Base-by-base conservation (phyloP, 2,113 vertebrate species). In the Tyrannus savana region DNA sequence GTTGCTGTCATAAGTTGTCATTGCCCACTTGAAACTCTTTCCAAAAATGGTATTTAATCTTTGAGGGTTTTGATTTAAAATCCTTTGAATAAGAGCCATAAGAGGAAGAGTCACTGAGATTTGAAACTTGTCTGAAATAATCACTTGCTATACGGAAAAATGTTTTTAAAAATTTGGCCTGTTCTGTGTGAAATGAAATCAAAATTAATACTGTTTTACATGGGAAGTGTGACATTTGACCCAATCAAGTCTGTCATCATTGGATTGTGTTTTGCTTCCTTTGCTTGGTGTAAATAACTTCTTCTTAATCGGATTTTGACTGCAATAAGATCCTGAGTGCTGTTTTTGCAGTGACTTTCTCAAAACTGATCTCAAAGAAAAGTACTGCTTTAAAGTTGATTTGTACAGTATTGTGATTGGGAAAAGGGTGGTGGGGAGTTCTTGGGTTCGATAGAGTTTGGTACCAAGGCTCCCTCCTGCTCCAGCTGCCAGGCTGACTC, bases 1-100 rank as follows among this genome's bases (percentile, higher is more conserved):
- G 21, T 71, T 33, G 37, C 0, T 2, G 19, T 28, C 4, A 0
- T 25, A 73, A 58, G 3, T 41, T 1, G 0, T 46, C 15, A 14
- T 3, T 71, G 19, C 10, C 28, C n/a, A 12, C 28, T 35, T 46
- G 58, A 30, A 39, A 37, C 24, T 3, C 53, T 73, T 85, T 5
- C 19, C 2, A 14, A 50, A 84, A 47, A 56, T 4, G 4, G 6
- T 28, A 27, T 58, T 77, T 49, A 12, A 37, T 46, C 14, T 53
- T 84, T 13, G 23, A 13, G 11, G 10, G 10, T 67, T 67, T 59
- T 67, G 25, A 55, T 83, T 84, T 42, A 69, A 69, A 84, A 69
- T 49, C 42, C 19, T 77, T 76, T 59, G 15, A 64, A 6, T 68
- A 35, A 80, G 22, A 84, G 21, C 42, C 16, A 11, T 24, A 27